Base-by-base conservation (phyloP, 1,140 invertebrate genomes). In the Hypsibius dujardini region DNA sequence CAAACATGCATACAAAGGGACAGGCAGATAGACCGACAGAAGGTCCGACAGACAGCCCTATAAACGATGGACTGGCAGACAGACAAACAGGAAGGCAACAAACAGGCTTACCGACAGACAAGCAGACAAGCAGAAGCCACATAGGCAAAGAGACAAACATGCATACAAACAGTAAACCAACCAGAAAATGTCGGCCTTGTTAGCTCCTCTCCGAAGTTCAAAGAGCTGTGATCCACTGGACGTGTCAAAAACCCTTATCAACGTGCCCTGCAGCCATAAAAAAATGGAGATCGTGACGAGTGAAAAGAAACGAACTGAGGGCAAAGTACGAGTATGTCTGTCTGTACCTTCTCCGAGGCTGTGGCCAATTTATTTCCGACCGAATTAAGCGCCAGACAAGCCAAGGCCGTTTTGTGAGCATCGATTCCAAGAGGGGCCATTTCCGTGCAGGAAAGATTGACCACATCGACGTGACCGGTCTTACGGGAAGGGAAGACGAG, bases 171-270 rank as follows among this genome's bases (percentile, higher is more conserved):
- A 72, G 40, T 47, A 47, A 14, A 71, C 78, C 78, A 77, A 86
- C 85, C 85, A 87, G 79, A 87, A 89, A 75, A 90, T 89, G 78
- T 85, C 84, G 73, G 92, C 92, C 80, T 90, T 87, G 84, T 96
- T 88, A 59, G 92, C 89, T 71, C 95, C 95, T 79, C 95, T 84
- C 77, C 95, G 83, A 71, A 97, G 80, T 82, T 97, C 94, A 74
- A 90, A 89, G 12, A 96, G 83, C 81, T 91, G 89, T 73, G 85
- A 85, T 15, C 94, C 92, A 79, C 82, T 88, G 69, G 85, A 84
- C 47, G 93, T 94, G 79, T 96, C 92, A 83, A 98, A 98, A 47
- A 97, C 89, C 78, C 95, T 83, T 74, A 98, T 96, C 56, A 98
- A 82, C 28, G 95, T 98, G 28, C 94, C 94, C 82, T 85, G 75